These are phyloP conservation scores for Rhagonycha lutea DNA, from an alignment of 2,888 invertebrate genomes.

Conservation along the genomic window DNA sequence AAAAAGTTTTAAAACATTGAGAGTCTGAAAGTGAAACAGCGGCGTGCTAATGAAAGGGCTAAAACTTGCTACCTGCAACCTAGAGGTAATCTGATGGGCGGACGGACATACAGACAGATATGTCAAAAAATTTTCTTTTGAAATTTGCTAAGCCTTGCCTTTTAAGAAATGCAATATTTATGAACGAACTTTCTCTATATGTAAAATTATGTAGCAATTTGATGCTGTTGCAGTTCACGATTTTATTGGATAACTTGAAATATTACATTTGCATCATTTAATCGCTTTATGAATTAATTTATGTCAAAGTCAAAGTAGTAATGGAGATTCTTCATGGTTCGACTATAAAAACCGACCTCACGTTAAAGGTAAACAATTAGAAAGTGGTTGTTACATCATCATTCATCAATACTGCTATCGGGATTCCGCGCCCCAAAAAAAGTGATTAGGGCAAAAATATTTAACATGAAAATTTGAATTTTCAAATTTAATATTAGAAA, in stretches of 20 bases:
- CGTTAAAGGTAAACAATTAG: neutral
- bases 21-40: neutral
- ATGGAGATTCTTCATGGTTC: neutral
- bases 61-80: neutral
- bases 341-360: neutral
- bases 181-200: neutral
- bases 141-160: neutral
- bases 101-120: neutral
- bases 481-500: constrained; percentile 10
- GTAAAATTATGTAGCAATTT: neutral
- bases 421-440: neutral
- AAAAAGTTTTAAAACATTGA: neutral
- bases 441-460: neutral
- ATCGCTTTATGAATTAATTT: neutral
- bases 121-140: neutral
- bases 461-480: neutral
- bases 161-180: neutral
- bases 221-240: neutral
- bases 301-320: neutral
- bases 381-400: neutral
- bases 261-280: neutral
- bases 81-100: neutral
- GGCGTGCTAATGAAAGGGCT: too few relatives aligned
- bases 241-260: neutral
- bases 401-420: neutral